Conservation (phyloP, 1,140 invertebrate species). For the Maniola jurtina region DNA sequence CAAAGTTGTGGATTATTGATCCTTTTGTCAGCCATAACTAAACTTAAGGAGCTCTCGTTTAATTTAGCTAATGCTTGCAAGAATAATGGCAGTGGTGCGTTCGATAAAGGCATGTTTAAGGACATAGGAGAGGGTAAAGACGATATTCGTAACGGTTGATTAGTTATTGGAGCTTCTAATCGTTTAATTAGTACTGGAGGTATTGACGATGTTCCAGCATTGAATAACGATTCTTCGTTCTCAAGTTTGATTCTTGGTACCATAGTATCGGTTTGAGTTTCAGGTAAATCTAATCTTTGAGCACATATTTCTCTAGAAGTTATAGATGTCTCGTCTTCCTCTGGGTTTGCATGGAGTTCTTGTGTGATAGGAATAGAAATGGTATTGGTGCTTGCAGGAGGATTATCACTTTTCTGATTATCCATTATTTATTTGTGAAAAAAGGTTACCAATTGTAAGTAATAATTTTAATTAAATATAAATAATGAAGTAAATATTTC, state of each 20-base stretch:
- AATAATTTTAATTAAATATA: too few relatives aligned
- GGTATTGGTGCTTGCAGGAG: slow-evolving; percentile 15
- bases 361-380: slow-evolving; percentile 9
- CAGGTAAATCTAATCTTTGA: slow-evolving; percentile 23
- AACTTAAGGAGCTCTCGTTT: slow-evolving; percentile 49
- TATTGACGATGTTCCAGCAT: slow-evolving; percentile 8
- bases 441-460: too few relatives aligned
- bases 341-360: slow-evolving; percentile 20
- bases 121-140: slow-evolving; percentile 36
- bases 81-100: slow-evolving; percentile 50
- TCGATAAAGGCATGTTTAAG: slow-evolving; percentile 21
- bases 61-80: slow-evolving; percentile 55
- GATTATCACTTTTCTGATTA: neutral
- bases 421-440: slow-evolving; percentile 18
- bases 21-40: slow-evolving; percentile 27
- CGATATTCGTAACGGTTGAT: slow-evolving; percentile 24
- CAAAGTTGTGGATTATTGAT: slow-evolving; percentile 16
- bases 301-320: slow-evolving; percentile 30
- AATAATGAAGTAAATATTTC: too few relatives aligned
- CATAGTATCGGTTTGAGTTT: neutral
- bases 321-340: slow-evolving; percentile 25
- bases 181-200: slow-evolving; percentile 10
- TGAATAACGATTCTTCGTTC: neutral
- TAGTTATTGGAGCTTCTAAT: slow-evolving; percentile 1
- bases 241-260: neutral